Evolutionary conservation across 2,797 vertebrate genomes (phyloP).

Genomic region (Erpetoichthys calabaricus): DNA sequence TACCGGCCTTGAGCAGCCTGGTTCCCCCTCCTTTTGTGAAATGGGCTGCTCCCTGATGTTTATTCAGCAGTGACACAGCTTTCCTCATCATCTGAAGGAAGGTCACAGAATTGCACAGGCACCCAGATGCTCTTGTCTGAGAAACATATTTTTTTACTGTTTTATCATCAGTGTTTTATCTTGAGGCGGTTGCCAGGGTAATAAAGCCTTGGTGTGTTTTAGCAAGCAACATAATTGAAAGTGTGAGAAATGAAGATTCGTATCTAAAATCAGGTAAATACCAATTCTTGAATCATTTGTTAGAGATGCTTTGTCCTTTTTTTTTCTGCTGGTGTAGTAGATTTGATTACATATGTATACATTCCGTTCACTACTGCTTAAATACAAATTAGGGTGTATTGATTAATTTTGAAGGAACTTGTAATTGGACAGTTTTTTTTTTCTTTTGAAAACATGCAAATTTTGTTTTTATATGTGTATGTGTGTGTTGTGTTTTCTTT

Average conservation of each 20-base stretch:
- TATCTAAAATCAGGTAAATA: slow-evolving; percentile 34
- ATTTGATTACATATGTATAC: too few species aligned
- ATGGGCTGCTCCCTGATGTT: slow-evolving; percentile 28
- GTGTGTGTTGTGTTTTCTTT: too few species aligned
- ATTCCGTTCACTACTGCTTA: too few species aligned
- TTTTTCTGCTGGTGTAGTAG: neutral
- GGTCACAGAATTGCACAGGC: slow-evolving; percentile 33
- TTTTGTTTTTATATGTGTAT: too few species aligned
- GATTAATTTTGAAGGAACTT: too few species aligned
- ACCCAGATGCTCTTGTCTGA: slow-evolving; percentile 3
- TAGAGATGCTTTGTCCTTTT: neutral
- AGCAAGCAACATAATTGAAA: slow-evolving; percentile 20
- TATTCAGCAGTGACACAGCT: slow-evolving; percentile 26
- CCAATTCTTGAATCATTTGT: slow-evolving; percentile 1
- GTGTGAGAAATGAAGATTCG: slow-evolving; percentile 28
- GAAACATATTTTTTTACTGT: neutral
- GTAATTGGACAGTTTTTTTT: too few species aligned
- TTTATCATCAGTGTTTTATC: neutral
- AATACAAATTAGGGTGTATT: too few species aligned
- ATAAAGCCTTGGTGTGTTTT: slow-evolving; percentile 14
- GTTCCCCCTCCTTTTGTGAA: slow-evolving; percentile 19
- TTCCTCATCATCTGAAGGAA: slow-evolving; percentile 33
- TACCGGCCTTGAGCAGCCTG: too few species aligned
- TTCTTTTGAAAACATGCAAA: too few species aligned
- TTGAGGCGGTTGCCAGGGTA: slow-evolving; percentile 13